Evolutionary conservation across 2,888 invertebrate species (phyloP), one percentile per base, ranked within the genome.

Genomic region (Julus scanicus): DNA sequence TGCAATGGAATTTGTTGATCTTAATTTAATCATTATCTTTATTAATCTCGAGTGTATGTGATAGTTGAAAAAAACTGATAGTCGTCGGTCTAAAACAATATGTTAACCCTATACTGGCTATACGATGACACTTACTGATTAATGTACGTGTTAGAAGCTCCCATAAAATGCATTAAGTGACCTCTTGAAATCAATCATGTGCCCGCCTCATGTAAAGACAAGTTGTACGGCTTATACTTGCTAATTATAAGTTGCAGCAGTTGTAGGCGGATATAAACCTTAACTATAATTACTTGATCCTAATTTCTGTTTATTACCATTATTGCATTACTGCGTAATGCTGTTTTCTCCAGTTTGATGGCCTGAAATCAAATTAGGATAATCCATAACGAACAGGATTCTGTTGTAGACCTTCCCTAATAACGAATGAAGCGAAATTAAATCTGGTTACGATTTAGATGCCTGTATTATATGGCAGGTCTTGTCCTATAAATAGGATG

Each of bases 301-400:
- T 80, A 80, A 80, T 80, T 80, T 80, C 80, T 11, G 37, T 80
- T 80, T 80, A 80, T 80, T 37, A 37, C 37, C 80, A 80, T 80
- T 37, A 80, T 80, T 80, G 80, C 37, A 80, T 80, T 80, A 80
- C 80, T 80, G 80, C 80, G 37, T 80, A 80, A 37, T 80, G 80
- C 13, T 80, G 13, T 37, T 80, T 80, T 37, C 80, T 80, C 80
- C 11, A 29, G 8, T 29, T 80, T 80, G 80, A 37, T 80, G 80
- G 80, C 13, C 37, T 80, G 4, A 13, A 80, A 80, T 80, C 80
- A 37, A 80, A 80, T 80, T 80, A 80, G 80, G 11, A 80, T 37
- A 37, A 80, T 80, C 29, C 80, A 80, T 80, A 37, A 37, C 37
- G 15, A 80, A 63, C 6, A 13, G 6, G 13, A 37, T 37, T 71